phyloP scores from a whole-genome alignment of 2,797 vertebrate genomes.

The Arnoldichthys spilopterus region DNA sequence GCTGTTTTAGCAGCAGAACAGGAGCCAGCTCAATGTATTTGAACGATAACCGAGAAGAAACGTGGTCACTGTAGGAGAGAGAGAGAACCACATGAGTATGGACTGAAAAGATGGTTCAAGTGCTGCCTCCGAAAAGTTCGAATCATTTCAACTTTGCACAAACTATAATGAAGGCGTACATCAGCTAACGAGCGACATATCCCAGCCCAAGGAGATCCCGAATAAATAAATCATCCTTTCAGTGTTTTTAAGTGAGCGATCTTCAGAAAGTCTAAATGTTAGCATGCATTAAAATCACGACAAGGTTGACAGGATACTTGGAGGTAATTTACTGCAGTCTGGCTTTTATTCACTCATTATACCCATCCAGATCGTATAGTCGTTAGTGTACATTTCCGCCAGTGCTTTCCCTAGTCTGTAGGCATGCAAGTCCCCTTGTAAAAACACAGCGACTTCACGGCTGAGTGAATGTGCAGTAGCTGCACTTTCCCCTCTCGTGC shows the following conservation, averaged over 20 bases:
- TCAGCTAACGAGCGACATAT: neutral
- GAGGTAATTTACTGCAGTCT: slow-evolving; percentile 2
- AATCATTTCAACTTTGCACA: neutral
- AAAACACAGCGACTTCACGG: slow-evolving; percentile 43
- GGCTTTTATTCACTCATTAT: neutral
- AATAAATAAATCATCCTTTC: slow-evolving; percentile 16
- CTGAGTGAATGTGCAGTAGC: slow-evolving; percentile 48
- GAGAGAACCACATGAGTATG: slow-evolving; percentile 7
- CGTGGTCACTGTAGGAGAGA: slow-evolving; percentile 2
- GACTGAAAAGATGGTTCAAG: slow-evolving; percentile 4
- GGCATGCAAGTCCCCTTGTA: slow-evolving; percentile 30
- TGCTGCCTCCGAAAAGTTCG: slow-evolving; percentile 1
- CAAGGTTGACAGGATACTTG: neutral
- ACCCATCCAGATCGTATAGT: slow-evolving; percentile 6
- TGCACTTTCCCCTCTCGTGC: slow-evolving; percentile 36
- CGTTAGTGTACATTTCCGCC: slow-evolving; percentile 2
- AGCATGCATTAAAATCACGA: neutral
- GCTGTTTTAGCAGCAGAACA: slow-evolving; percentile 7
- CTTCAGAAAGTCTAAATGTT: neutral
- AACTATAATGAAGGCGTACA: neutral
- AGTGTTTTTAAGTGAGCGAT: neutral
- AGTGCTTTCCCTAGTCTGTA: slow-evolving; percentile 17
- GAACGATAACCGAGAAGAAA: slow-evolving; percentile 5
- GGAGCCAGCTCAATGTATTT: slow-evolving; percentile 8
- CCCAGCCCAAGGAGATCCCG: neutral